Base-by-base conservation (phyloP, 2,113 vertebrate species). In the Sphyrna mokarran region DNA sequence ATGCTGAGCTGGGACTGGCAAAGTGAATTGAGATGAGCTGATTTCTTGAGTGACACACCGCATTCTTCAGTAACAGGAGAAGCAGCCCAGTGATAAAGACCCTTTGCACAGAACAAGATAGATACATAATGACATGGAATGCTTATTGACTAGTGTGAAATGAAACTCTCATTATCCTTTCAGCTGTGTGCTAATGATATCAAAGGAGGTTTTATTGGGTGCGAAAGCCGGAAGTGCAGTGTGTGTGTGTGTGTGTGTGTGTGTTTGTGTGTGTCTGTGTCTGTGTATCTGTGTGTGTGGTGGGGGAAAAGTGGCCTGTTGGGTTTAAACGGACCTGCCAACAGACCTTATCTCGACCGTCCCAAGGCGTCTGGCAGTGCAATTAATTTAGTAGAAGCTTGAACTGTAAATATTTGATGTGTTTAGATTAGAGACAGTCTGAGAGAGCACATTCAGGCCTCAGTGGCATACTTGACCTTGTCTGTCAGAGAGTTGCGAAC, bases 141-240 rank as follows among this genome's bases (percentile, higher is more conserved):
- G 54, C 58, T 90, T 61, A 33, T 61, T 18, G 87, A 90, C 87
- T 0, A n/a, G 54, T 14, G 58, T 90, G 87, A 83, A 40, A 83
- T 20, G 37, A 91, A 91, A 61, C 87, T 91, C 29, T 14, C 33
- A n/a, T 63, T 63, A 91, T 61, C 58, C 58, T n/a, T 63, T 61
- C 87, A 18, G 87, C 87, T 91, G 26, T 63, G 29, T 61, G 87
- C n/a, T n/a, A 63, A 91, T 63, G 87, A 91, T 91, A 63, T 18
- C 87, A n/a, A 16, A 61, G 87, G 87, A 63, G 87, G 58, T 91
- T 61, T 91, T 91, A 91, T 63, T 91, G 58, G 18, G 87, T 91
- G 87, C n/a, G 23, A 91, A n/a, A 14, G 29, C 87, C 54, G 63
- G 10, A 1, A 20, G 58, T 29, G 9, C 16, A 16, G 13, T 63